Conservation (phyloP, 2,113 vertebrate species). For the Pantherophis guttatus region DNA sequence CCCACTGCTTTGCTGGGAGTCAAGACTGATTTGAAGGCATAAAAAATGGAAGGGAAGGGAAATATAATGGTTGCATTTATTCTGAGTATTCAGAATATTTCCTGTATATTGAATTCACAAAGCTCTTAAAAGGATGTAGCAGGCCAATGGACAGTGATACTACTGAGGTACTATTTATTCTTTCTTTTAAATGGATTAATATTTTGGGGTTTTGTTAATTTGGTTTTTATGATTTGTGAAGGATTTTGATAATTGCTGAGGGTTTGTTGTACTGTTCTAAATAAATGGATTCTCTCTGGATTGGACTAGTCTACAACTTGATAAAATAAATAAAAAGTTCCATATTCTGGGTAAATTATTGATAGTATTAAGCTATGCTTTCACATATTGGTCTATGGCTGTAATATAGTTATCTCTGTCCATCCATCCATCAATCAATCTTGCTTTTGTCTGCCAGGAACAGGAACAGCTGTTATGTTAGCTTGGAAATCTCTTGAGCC, state of each 20-base stretch:
- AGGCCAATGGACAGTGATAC: neutral
- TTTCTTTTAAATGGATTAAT: neutral
- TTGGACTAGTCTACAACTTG: neutral
- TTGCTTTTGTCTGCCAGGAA: neutral
- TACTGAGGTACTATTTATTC: neutral
- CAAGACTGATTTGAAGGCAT: neutral
- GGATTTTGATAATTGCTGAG: neutral
- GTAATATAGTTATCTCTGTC: neutral
- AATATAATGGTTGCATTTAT: neutral
- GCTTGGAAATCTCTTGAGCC: neutral
- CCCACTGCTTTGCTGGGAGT: neutral
- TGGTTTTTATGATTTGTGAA: neutral
- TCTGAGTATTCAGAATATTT: neutral
- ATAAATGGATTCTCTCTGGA: neutral
- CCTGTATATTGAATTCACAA: neutral
- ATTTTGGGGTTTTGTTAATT: neutral
- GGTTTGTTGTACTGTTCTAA: neutral
- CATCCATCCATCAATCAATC: neutral
- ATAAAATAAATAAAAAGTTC: neutral
- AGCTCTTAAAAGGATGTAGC: neutral
- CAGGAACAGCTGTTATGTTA: neutral
- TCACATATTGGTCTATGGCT: neutral
- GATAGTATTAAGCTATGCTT: neutral
- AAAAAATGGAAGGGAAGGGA: neutral
- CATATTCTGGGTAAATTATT: neutral